Base-by-base conservation (phyloP, 2,888 invertebrate species). In the Heliconius charithonia region DNA sequence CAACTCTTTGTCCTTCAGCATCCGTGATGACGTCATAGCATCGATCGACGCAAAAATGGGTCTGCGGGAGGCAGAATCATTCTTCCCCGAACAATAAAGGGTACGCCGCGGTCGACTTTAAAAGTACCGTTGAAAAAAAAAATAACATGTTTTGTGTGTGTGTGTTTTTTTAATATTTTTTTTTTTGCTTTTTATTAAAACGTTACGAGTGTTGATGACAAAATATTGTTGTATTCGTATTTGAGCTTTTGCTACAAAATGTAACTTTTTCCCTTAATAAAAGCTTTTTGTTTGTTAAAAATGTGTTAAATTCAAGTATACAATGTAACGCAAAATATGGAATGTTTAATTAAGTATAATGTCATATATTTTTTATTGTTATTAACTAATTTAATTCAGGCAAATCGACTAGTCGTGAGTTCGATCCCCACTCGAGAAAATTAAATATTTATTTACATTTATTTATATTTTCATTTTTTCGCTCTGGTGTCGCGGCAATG, bases 21-120 rank as follows among this genome's bases (percentile, higher is more conserved):
- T 89, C 90, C 89, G 84, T 82, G 79, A 88, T 93, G 93, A 94
- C 94, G 94, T 94, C 93, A 94, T 82, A 86, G 87, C 87, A 93
- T 94, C 94, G 94, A 94, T 94, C 94, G 90, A 79, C 78, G 86
- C 87, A 76, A 80, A 80, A 78, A 70, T 73, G 86, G 87, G 85
- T 86, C 87, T 87, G 85, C 79, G 78, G 80, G 75, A 78, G 80
- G 79, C 74, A 78, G 75, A 80, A 78, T 80, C 78, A 79, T 81
- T 79, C 78, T 81, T 81, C 77, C 82, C 63, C 70, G 78, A 77
- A 81, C 79, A 79, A 81, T 80, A 81, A 82, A 82, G 80, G 81
- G 81, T 79, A 78, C 78, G 80, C 76, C 73, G 59, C 45, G 27
- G 69, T 76, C 78, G 70, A 76, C 79, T 80, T 81, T 80, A 78